phyloP scores from a whole-genome alignment of 1,140 invertebrate species.

The Papilio machaon region DNA sequence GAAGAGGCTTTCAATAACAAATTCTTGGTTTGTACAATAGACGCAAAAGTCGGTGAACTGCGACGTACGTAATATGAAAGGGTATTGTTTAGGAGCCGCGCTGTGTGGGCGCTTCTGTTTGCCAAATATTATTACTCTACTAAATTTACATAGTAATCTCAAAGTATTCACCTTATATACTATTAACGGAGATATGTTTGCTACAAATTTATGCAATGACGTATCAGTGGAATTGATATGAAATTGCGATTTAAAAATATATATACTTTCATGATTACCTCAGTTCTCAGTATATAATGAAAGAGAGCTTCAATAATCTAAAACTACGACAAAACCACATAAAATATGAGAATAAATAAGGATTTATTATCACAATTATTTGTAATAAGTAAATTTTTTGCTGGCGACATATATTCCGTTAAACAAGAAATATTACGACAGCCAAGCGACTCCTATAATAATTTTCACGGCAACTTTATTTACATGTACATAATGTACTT shows the following conservation, averaged over 20 bases:
- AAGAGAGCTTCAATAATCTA: too few species aligned
- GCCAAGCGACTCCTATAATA: neutral
- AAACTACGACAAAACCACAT: too few species aligned
- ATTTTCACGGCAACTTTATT: neutral
- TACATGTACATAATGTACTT: neutral
- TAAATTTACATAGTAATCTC: neutral
- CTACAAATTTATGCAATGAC: too few species aligned
- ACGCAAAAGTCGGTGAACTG: conserved; percentile 1
- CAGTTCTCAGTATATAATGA: too few species aligned
- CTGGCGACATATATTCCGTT: conserved; percentile 13
- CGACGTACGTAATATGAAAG: neutral
- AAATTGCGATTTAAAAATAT: too few species aligned
- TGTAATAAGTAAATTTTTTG: neutral
- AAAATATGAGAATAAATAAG: conserved; percentile 3
- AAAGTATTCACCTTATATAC: neutral
- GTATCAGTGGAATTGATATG: too few species aligned
- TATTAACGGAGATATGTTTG: neutral
- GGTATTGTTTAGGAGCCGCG: conserved; percentile 11
- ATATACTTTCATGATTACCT: too few species aligned
- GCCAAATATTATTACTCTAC: conserved; percentile 19
- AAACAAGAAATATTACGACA: conserved; percentile 6
- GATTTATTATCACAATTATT: neutral
- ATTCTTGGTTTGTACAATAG: conserved; percentile 30
- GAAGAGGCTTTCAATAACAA: conserved; percentile 31
- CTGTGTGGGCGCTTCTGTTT: conserved; percentile 11